Conservation (phyloP, 2,888 invertebrate genomes). For the Xylota segnis region DNA sequence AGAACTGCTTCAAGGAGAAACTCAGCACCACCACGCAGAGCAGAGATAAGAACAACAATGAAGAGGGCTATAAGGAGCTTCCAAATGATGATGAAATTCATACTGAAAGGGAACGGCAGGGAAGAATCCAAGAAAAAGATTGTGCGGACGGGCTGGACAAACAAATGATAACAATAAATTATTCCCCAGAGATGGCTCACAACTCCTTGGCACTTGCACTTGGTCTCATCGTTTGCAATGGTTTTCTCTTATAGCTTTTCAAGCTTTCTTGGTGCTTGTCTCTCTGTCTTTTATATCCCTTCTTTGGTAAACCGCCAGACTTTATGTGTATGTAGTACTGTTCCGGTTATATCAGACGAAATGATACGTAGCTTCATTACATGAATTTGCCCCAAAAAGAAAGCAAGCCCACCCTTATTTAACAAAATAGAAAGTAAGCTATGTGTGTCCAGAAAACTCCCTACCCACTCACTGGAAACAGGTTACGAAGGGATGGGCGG, state of each 20-base stretch:
- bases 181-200: slow-evolving; percentile 41
- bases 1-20: not conserved
- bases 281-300: not conserved
- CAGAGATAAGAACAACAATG: slow-evolving; percentile 26
- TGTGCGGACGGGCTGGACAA: slow-evolving; percentile 39
- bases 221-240: slow-evolving; percentile 12
- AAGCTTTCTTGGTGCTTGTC: no score
- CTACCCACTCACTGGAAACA: slow-evolving; percentile 1
- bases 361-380: slow-evolving; percentile 39
- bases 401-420: slow-evolving; percentile 1
- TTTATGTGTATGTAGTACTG: not conserved
- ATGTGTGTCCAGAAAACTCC: slow-evolving; percentile 1
- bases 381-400: slow-evolving; percentile 18
- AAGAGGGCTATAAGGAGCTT: slow-evolving; percentile 24
- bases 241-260: no score
- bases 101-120: not conserved
- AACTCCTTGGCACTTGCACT: slow-evolving; percentile 32
- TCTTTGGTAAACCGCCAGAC: not conserved
- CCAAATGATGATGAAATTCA: slow-evolving; percentile 16
- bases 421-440: slow-evolving; percentile 2
- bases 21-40: not conserved
- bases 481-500: not conserved
- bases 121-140: slow-evolving; percentile 14
- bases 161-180: slow-evolving; percentile 54
- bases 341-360: slow-evolving; percentile 19